Evolutionary conservation across 2,888 invertebrate species (phyloP).

Genomic region (Alviniconcha strummeri): DNA sequence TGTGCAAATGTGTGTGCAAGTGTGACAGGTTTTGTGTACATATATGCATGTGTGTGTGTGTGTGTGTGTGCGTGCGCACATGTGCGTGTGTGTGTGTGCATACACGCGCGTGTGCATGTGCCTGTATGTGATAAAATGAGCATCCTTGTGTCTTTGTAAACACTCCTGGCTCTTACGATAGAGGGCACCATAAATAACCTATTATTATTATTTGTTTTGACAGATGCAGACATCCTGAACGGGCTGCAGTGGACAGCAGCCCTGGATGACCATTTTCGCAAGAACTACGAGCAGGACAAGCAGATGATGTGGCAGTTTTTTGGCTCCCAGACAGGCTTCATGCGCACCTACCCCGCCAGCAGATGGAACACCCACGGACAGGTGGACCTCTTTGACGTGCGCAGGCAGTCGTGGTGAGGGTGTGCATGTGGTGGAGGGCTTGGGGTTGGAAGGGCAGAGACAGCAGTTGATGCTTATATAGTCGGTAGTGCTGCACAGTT

Average conservation of each 20-base stretch:
- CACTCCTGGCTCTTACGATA: no score
- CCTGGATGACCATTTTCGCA: conserved; percentile 72
- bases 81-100: neutral
- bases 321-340: conserved; percentile 74
- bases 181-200: no score
- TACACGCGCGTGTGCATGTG: no score
- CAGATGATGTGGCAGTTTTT: conserved; percentile 76
- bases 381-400: conserved; percentile 75
- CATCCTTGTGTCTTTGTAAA: no score
- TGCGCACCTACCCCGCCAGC: conserved; percentile 73
- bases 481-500: no score
- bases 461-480: no score
- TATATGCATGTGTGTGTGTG: no score
- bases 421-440: no score
- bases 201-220: conserved; percentile 35
- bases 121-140: no score
- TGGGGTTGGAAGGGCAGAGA: no score
- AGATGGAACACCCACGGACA: conserved; percentile 58
- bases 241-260: conserved; percentile 74
- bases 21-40: no score
- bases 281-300: conserved; percentile 70
- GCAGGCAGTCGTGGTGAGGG: conserved; percentile 70
- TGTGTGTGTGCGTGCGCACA: neutral
- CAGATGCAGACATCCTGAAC: conserved; percentile 75
- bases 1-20: no score